Percentiles rank a stretch among this genome's conserved stretches.
Conservation (phyloP, 2,113 vertebrate genomes). For the Syngnathus scovelli region DNA sequence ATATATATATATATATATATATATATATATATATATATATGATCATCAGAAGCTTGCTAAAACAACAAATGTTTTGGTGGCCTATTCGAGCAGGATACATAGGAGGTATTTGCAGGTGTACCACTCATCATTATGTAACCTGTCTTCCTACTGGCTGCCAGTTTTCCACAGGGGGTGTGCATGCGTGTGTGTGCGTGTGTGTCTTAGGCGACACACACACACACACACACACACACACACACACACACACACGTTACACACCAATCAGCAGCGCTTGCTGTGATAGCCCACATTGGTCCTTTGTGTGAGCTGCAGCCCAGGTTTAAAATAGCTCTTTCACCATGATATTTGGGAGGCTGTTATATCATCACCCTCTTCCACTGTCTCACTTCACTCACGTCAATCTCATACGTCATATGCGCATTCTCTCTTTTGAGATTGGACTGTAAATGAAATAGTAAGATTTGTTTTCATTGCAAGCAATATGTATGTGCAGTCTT, state of each 20-base stretch:
- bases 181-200: too few species aligned
- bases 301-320: slow-evolving; percentile 46
- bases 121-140: slow-evolving; percentile 36
- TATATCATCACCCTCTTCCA: slow-evolving; percentile 60
- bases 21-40: too few species aligned
- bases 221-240: too few species aligned
- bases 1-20: too few species aligned
- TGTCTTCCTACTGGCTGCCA: slow-evolving; percentile 46
- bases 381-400: slow-evolving; percentile 32
- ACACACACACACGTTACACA: slow-evolving; percentile 15
- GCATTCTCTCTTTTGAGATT: slow-evolving; percentile 7
- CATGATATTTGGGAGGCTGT: slow-evolving; percentile 53
- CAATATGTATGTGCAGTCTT: background rate
- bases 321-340: slow-evolving; percentile 57
- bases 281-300: slow-evolving; percentile 53
- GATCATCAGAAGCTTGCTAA: too few species aligned
- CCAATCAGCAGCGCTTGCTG: slow-evolving; percentile 24
- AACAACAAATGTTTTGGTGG: too few species aligned
- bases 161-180: slow-evolving; percentile 24
- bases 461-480: too few species aligned
- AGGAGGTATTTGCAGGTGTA: background rate
- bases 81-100: background rate
- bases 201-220: too few species aligned
- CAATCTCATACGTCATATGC: slow-evolving; percentile 26
- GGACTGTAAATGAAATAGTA: background rate